These are phyloP conservation scores for Agriotes lineatus DNA, from an alignment of 2,888 invertebrate genomes.

Conservation along the genomic window DNA sequence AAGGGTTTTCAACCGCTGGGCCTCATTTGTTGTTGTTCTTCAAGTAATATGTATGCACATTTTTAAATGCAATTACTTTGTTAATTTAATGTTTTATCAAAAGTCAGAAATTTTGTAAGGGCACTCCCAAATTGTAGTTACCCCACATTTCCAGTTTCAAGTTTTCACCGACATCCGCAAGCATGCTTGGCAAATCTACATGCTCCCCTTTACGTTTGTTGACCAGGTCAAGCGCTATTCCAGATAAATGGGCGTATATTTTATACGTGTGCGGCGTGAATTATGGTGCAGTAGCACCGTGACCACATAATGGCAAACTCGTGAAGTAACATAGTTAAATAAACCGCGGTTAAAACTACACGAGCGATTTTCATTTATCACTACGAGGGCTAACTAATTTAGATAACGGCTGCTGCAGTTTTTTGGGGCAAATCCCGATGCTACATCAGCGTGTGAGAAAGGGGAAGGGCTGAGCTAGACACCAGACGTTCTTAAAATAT, in stretches of 20 bases:
- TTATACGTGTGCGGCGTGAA: slow-evolving; percentile 41
- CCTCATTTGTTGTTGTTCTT: no score
- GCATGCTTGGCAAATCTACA: no score
- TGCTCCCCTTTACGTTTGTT: slow-evolving; percentile 21
- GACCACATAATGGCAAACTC: slow-evolving; percentile 46
- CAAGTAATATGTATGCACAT: no score
- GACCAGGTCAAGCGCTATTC: slow-evolving; percentile 20
- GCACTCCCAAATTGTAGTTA: no score
- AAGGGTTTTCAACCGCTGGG: no score
- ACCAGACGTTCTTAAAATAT: slow-evolving; percentile 34
- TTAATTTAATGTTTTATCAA: no score
- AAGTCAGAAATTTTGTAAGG: no score
- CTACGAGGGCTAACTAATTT: slow-evolving; percentile 35
- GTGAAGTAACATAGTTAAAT: slow-evolving; percentile 45
- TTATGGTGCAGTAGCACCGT: slow-evolving; percentile 42
- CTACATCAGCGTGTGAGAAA: slow-evolving; percentile 36
- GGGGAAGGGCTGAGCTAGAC: slow-evolving; percentile 1
- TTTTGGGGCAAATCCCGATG: no score
- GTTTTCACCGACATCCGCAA: no score
- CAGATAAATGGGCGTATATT: slow-evolving; percentile 33
- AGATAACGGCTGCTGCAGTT: slow-evolving; percentile 26
- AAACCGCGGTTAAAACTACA: slow-evolving; percentile 41
- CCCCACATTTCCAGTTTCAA: no score
- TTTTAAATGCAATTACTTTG: no score
- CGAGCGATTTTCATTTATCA: slow-evolving; percentile 37